Percentiles rank a stretch among this genome's conserved stretches.
These are phyloP conservation scores for Panzeria rudis DNA, from an alignment of 2,888 invertebrate species.

Conservation along the genomic window DNA sequence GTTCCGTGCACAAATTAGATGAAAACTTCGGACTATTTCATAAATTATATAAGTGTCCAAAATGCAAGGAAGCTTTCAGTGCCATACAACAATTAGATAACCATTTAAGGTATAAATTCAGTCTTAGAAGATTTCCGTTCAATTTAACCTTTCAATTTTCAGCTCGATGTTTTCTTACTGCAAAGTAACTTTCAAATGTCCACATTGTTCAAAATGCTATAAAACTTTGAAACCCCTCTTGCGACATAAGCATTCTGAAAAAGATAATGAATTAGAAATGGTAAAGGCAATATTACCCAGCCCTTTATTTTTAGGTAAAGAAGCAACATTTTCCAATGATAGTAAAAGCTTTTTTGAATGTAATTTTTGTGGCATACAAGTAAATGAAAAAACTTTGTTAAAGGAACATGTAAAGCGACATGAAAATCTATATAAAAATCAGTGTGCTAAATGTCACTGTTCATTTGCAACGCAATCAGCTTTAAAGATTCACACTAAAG, in stretches of 20 bases:
- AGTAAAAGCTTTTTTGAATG: conserved; percentile 61
- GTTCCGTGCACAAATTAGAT: conserved; percentile 62
- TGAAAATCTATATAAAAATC: conserved; percentile 69
- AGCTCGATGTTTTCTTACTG: conserved; percentile 5
- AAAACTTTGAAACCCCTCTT: conserved; percentile 69
- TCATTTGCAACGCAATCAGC: conserved; percentile 28
- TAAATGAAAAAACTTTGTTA: conserved; percentile 66
- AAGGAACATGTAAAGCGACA: conserved; percentile 73
- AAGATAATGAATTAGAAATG: conserved; percentile 71
- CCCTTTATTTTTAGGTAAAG: conserved; percentile 57
- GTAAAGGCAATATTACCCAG: conserved; percentile 70
- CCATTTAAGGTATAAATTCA: conserved; percentile 72
- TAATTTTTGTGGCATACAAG: conserved; percentile 72
- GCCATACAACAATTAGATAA: conserved; percentile 71
- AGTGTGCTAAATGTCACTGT: conserved; percentile 74
- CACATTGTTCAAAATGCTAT: conserved; percentile 66
- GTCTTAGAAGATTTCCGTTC: background rate
- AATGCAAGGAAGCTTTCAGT: conserved; percentile 72
- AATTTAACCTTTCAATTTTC: background rate
- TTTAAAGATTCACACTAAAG: conserved; percentile 55
- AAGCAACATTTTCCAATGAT: background rate
- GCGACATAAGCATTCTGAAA: conserved; percentile 71
- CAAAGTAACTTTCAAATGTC: conserved; percentile 63
- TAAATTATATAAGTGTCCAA: conserved; percentile 65
- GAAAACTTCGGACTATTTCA: conserved; percentile 48